Base-by-base conservation (phyloP, 2,113 vertebrate species). In the Chaetura pelagica region DNA sequence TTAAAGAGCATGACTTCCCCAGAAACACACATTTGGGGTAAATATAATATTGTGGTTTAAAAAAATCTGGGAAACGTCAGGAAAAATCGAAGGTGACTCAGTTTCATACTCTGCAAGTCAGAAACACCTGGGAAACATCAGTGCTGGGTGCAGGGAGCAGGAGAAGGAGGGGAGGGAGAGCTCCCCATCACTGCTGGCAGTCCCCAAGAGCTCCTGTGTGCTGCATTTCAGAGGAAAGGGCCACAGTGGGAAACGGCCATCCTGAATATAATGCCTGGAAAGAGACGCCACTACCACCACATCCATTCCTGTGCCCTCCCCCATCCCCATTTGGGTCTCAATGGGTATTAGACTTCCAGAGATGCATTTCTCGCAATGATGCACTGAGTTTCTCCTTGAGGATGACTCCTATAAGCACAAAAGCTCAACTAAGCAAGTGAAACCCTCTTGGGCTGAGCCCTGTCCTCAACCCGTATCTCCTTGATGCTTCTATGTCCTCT, bases 121-220 rank as follows among this genome's bases (percentile, higher is more conserved):
- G 87, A 64, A 96, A 90, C 93, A 95, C 94, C 90, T 94, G 88
- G 64, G 75, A 94, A 95, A 90, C 44, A 86, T 95, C 94, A 91
- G 64, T 84, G n/a, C 54, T 0, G 11, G 32, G 7, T 90, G n/a
- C 11, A 6, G 24, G 11, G 44, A 93, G 63, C 51, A 69, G 48
- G 18, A 51, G 42, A 84, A 54, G 21, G 63, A 71, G 48, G 73
- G 30, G 54, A 68, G 21, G 15, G 51, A 77, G 73, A 74, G 22
- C 7, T 90, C 30, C n/a, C 51, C 21, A 59, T 64, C 48, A 55
- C 79, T 69, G 38, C 23, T 29, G 80, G 34, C 38, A 88, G 29
- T 34, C 12, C 9, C 32, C 27, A 5, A 32, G 11, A 80, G 20
- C 32, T 76, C 35, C 49, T 10, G 4, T 54, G 46, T 13, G 14